Percentiles rank a stretch among this genome's conserved stretches.
phyloP scores from a whole-genome alignment of 2,113 vertebrate species.

The Lycaon pictus region DNA sequence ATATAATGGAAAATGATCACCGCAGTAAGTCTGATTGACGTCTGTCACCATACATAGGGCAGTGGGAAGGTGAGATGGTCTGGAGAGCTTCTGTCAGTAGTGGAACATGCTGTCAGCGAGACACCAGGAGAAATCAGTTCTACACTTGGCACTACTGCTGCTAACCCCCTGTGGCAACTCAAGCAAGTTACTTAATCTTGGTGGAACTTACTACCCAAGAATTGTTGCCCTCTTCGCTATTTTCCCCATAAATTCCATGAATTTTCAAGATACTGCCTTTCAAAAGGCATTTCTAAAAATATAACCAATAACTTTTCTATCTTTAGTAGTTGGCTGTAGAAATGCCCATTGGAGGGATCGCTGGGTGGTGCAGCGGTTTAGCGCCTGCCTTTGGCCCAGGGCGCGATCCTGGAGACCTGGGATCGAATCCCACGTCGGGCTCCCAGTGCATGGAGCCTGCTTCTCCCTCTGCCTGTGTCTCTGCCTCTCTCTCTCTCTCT shows the following conservation, averaged over 20 bases:
- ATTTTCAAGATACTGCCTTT: background rate
- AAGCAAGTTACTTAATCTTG: background rate
- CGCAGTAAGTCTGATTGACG: background rate
- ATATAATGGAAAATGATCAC: background rate
- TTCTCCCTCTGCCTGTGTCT: too few species aligned
- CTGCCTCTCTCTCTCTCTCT: too few species aligned
- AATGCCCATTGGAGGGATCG: background rate
- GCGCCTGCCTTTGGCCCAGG: too few species aligned
- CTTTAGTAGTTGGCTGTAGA: background rate
- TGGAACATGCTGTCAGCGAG: fast-evolving
- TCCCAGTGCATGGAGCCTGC: too few species aligned
- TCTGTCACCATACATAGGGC: background rate
- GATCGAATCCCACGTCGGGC: too few species aligned
- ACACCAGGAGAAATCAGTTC: background rate
- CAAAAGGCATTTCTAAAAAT: background rate
- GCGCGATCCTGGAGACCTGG: too few species aligned
- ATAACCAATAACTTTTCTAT: background rate
- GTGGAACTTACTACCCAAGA: background rate
- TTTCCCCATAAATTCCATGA: background rate
- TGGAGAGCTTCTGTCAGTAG: background rate
- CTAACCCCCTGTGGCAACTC: background rate
- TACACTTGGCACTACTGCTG: background rate
- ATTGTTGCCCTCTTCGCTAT: background rate
- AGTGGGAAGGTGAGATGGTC: background rate
- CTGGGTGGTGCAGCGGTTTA: too few species aligned